phyloP scores from a whole-genome alignment of 37 sponge, comb jelly and placozoan genomes.

The Chondrosia reniformis region DNA sequence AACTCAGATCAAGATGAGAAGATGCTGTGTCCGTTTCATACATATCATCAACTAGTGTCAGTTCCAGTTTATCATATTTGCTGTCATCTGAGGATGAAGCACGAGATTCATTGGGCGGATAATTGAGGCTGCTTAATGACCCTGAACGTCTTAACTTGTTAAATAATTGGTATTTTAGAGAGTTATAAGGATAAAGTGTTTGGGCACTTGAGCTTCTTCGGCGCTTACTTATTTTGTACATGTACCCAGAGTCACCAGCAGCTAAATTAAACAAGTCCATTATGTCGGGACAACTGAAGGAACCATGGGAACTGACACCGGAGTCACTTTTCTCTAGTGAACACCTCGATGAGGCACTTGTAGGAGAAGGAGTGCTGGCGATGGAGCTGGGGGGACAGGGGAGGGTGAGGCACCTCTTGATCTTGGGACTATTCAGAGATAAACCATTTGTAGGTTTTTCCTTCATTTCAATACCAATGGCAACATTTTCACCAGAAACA shows the following conservation, averaged over 20 bases:
- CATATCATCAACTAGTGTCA: not conserved
- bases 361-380: not conserved
- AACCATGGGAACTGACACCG: slow-evolving; percentile 5
- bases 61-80: not conserved
- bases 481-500: too few species aligned
- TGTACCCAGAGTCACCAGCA: not conserved
- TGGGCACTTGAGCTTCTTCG: slow-evolving; percentile 7
- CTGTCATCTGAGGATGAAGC: not conserved
- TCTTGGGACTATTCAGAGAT: too few species aligned
- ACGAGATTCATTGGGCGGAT: not conserved
- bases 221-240: not conserved
- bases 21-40: not conserved
- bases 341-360: slow-evolving; percentile 2
- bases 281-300: slow-evolving; percentile 19
- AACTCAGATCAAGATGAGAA: not conserved
- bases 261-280: not conserved
- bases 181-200: not conserved
- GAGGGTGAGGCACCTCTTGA: too few species aligned
- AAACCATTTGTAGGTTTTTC: too few species aligned
- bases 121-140: not conserved
- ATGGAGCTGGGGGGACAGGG: too few species aligned
- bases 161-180: not conserved
- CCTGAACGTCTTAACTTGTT: too few species aligned
- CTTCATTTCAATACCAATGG: too few species aligned
- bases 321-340: slow-evolving; percentile 18